Conservation (phyloP, 2,888 invertebrate species). For the Abscondita cerata region DNA sequence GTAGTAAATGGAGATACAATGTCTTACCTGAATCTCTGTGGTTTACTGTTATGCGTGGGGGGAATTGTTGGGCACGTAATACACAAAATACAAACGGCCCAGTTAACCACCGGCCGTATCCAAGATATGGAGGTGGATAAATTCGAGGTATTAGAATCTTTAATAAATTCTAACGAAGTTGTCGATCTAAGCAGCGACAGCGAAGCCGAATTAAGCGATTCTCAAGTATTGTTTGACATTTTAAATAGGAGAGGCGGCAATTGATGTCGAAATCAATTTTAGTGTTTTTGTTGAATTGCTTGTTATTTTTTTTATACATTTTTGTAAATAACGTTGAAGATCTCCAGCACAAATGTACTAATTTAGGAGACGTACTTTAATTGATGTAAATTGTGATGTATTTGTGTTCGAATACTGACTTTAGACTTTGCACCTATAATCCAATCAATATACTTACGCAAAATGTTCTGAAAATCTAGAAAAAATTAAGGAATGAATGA, state of each 20-base stretch:
- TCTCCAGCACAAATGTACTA: no score
- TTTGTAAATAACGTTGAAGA: not conserved
- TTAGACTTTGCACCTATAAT: no score
- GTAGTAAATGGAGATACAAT: conserved; percentile 86
- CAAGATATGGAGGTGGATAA: conserved; percentile 46
- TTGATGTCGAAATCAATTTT: not conserved
- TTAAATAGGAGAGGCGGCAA: conserved; percentile 51
- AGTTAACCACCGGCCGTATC: conserved; percentile 31
- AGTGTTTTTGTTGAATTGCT: not conserved
- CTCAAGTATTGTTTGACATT: conserved; percentile 62
- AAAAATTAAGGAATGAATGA: no score
- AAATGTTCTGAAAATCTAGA: no score
- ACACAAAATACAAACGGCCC: conserved; percentile 65
- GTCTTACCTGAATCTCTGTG: conserved; percentile 81
- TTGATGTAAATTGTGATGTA: no score
- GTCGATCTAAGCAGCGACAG: conserved; percentile 46
- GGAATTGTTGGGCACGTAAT: conserved; percentile 88
- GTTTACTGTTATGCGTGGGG: conserved; percentile 84
- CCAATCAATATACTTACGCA: no score
- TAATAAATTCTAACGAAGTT: conserved; percentile 46
- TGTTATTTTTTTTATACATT: not conserved
- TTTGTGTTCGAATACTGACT: no score
- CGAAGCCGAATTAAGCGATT: conserved; percentile 59
- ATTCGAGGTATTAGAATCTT: conserved; percentile 51
- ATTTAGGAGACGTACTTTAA: no score